phyloP scores from a whole-genome alignment of 2,888 invertebrate species.

The Neoascia interrupta region DNA sequence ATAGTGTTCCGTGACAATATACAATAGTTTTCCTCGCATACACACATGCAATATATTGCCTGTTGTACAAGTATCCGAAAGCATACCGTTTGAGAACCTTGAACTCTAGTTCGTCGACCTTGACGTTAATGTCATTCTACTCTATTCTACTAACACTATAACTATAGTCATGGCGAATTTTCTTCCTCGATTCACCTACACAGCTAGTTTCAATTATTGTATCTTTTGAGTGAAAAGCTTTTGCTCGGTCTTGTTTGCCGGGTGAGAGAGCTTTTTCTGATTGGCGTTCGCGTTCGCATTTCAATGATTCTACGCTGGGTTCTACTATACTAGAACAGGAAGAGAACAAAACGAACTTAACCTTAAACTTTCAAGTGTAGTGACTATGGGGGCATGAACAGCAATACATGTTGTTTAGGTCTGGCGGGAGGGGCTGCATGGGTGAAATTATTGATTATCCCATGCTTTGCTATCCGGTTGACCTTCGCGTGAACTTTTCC shows the following conservation, averaged over 20 bases:
- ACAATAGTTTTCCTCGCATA: slow-evolving; percentile 13
- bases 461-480: slow-evolving; percentile 64
- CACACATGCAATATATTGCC: background rate
- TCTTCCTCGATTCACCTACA: slow-evolving; percentile 68
- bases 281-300: background rate
- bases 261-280: slow-evolving; percentile 43
- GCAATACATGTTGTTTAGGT: too few species aligned
- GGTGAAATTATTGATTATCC: slow-evolving; percentile 45
- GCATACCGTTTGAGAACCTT: slow-evolving; percentile 74
- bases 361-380: slow-evolving; percentile 36
- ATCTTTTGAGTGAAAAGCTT: slow-evolving; percentile 22
- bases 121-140: slow-evolving; percentile 77
- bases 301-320: background rate
- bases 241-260: slow-evolving; percentile 13
- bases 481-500: slow-evolving; percentile 76
- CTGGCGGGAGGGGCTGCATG: background rate
- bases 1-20: slow-evolving; percentile 29
- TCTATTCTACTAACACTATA: slow-evolving; percentile 68
- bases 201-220: slow-evolving; percentile 18
- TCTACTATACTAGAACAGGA: slow-evolving; percentile 37
- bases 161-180: slow-evolving; percentile 16
- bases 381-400: too few species aligned
- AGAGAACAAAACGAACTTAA: slow-evolving; percentile 55
- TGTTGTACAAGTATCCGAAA: slow-evolving; percentile 31
- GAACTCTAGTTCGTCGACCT: slow-evolving; percentile 80